Evolutionary conservation across 1,140 invertebrate species (phyloP), one percentile per base, ranked within the genome.

Genomic region (Patella vulgata): DNA sequence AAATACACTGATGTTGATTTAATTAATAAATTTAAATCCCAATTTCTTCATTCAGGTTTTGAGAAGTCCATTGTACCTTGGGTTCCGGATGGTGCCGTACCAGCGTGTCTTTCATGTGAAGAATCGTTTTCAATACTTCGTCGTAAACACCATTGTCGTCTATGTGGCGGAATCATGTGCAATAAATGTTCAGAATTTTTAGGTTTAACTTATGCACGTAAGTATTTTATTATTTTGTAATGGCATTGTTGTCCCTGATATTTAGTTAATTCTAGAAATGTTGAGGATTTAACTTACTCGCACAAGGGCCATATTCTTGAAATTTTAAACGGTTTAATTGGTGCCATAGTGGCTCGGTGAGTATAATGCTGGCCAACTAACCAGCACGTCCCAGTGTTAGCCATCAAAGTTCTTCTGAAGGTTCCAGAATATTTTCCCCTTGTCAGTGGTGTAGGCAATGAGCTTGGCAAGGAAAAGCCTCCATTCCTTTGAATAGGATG

Each of bases 141-240:
- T 56, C 86, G 96, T 61, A 93, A 96, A 82, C 97, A 99, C 86
- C 97, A 99, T 84, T 99, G 97, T 79, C 86, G 97, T 68, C 86
- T 99, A 5, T 99, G 97, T 87, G 97, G 97, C 0, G 92, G 92
- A 53, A 91, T 99, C 59, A 92, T 98, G 88, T 99, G 97, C 83
- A 88, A 96, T 80, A 90, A 91, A 69, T 99, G 97, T 82, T 98
- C 95, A 17, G 85, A 90, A 65, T 97, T 97, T 84, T 85, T 99
- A 62, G 88, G 92, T 39, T 87, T 95, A 74, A 85, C 89, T 53
- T 89, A 90, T 84, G 96, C 95, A 59, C 90, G 94, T 95, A 87
- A 88, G 90, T 89, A 73, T 40, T 59, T 61, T n/a, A 48, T 46
- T 51, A 14, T 46, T 30, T 31, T n/a, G n/a, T n/a, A n/a, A 57